Base-by-base conservation (phyloP, 2,888 invertebrate species). In the Drosophila birchii region DNA sequence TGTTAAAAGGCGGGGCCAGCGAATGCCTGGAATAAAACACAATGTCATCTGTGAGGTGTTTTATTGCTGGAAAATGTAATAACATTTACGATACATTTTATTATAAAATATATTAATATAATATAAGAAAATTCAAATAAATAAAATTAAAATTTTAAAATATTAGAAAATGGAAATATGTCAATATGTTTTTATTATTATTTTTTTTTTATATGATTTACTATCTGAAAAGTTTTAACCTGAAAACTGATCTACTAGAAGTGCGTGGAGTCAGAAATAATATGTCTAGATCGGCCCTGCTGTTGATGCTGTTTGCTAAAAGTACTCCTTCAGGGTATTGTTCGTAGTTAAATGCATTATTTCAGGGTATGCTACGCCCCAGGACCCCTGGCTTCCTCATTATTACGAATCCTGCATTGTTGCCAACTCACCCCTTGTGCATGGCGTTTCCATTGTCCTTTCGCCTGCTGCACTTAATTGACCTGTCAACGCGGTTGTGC, bases 1-100 rank as follows among this genome's bases (percentile, higher is more conserved):
- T 18, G 36, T 56, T 20, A 4, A 45, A 29, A 56, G 67, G 67
- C 67, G 67, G 36, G 67, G 67, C 54, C 45, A 54, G 11, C 16
- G 16, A 45, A 38, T 54, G 1, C 11, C 1, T 5, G 49, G 12
- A 53, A 66, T 66, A 39, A 23, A 64, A 45, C 39, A 14, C 26
- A 26, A 26, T 26, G 26, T 26, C 26, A 26, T 26, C 5, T 14
- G 14, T 36, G 5, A 36, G 12, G 4, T 34, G 34, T 34, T 32
- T 6, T 6, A 38, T 38, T 38, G 16, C 16, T 20, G 7, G 18
- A 14, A 43, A 23, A 14, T 23, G 7, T 7, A 4, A 0, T 0
- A 14, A 8, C 1, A 7, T 8, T 8, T 14, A 16, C 8, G 8
- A 44, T 23, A 23, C 16, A 20, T 8, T 4, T 0, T 8, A 23